Conservation (phyloP, 1,140 invertebrate species). For the Pseudomyrmex gracilis region DNA sequence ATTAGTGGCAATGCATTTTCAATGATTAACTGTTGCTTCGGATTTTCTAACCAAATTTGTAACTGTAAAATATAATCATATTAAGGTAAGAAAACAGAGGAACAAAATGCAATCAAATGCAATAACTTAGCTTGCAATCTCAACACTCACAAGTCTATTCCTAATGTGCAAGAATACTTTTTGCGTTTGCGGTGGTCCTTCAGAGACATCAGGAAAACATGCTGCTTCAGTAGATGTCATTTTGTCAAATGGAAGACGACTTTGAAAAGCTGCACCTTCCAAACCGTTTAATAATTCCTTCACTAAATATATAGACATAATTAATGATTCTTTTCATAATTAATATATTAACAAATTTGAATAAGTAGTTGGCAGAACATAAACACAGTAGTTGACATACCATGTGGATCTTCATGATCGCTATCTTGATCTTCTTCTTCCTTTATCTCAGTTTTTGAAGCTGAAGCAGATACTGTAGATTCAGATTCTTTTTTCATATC, state of each 20-base stretch:
- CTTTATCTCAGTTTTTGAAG: constrained; percentile 80
- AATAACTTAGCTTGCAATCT: neutral
- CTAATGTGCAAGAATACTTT: constrained; percentile 97
- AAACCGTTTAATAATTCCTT: constrained; percentile 87
- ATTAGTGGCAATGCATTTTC: constrained; percentile 93
- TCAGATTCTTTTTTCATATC: constrained; percentile 82
- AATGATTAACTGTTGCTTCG: constrained; percentile 95
- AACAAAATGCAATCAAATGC: neutral
- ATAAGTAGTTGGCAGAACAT: neutral
- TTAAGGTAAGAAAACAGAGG: neutral
- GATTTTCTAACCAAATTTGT: constrained; percentile 99
- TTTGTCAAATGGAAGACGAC: constrained; percentile 97
- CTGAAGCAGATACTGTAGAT: constrained; percentile 68
- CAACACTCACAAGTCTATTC: constrained; percentile 91
- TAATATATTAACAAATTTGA: constrained; percentile 1
- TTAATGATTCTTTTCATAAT: constrained; percentile 8
- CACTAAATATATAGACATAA: constrained; percentile 79
- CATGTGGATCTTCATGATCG: constrained; percentile 84
- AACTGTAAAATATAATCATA: constrained; percentile 85
- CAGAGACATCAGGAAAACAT: constrained; percentile 96
- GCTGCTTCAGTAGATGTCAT: constrained; percentile 97
- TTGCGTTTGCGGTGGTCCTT: constrained; percentile 92
- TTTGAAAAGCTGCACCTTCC: constrained; percentile 97
- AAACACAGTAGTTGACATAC: constrained; percentile 67
- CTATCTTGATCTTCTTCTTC: constrained; percentile 84